Evolutionary conservation across 1,140 invertebrate species (phyloP), one percentile per base, ranked within the genome.

Genomic region (Pantala flavescens): DNA sequence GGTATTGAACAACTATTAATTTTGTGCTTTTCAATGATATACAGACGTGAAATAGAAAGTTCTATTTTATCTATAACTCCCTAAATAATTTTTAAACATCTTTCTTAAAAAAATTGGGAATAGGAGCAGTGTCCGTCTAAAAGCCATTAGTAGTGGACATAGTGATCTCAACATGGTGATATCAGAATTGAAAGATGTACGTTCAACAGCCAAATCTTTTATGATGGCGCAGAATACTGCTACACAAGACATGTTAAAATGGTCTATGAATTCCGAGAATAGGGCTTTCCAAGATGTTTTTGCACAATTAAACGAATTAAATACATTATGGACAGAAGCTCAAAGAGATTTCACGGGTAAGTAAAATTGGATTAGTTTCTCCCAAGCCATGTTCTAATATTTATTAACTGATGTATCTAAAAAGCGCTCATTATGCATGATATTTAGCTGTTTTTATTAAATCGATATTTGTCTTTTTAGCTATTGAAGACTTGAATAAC

Each of bases 61-160:
- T 73, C 28, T 74, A n/a, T n/a, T n/a, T n/a, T n/a, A n/a, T n/a
- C n/a, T n/a, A n/a, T n/a, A n/a, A n/a, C 74, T 36, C 76, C 74
- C 3, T 42, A 24, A 24, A 72, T 5, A 3, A 24, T 49, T 10
- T 9, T 49, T 19, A 19, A 21, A 7, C 1, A 63, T 63, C 1
- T 63, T 16, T 24, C 23, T 72, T 24, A 24, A 7, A n/a, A 72
- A 72, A 24, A 9, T 72, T 72, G 71, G 23, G 23, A 23, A 72
- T 76, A 88, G 86, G 81, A 84, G 86, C 77, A 83, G 86, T 76
- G 83, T 86, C n/a, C 82, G 84, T 76, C 78, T 88, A 73, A 81
- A 84, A 76, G 83, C 85, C 7, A 78, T 86, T 23, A 82, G 84
- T 72, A 82, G 82, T 77, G 83, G 84, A 2, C 85, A 87, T 78